Evolutionary conservation across 2,113 vertebrate species (phyloP).

Genomic region (Zosterops lateralis): DNA sequence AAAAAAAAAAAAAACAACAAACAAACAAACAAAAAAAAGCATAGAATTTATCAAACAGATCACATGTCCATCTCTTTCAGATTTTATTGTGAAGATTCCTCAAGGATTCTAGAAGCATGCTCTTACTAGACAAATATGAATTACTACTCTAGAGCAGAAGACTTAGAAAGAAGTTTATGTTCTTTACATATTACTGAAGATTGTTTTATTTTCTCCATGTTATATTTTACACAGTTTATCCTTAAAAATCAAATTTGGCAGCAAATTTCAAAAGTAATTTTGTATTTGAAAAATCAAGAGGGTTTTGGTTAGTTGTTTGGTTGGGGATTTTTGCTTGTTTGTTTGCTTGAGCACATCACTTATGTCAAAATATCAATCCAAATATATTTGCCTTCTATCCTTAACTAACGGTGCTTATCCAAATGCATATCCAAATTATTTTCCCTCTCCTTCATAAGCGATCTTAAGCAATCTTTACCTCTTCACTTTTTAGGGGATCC

Average conservation of each 20-base stretch:
- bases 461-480: not conserved
- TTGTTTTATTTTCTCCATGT: not conserved
- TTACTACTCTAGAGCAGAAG: not conserved
- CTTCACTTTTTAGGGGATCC: not conserved
- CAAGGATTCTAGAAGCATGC: not conserved
- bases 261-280: not conserved
- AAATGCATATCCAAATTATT: not conserved
- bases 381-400: not conserved
- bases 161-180: not conserved
- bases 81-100: not conserved
- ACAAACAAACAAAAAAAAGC: not conserved
- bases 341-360: not conserved
- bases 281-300: not conserved
- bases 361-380: not conserved
- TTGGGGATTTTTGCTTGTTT: not conserved
- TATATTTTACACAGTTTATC: not conserved
- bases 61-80: not conserved
- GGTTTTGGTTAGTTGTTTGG: rapidly evolving
- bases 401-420: not conserved
- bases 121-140: not conserved
- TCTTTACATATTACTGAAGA: not conserved
- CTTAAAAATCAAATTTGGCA: not conserved
- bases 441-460: not conserved
- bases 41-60: not conserved
- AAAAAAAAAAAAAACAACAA: no score